Conservation (phyloP, 92 coral and sea anemone genomes). For the Parazoanthus swiftii region DNA sequence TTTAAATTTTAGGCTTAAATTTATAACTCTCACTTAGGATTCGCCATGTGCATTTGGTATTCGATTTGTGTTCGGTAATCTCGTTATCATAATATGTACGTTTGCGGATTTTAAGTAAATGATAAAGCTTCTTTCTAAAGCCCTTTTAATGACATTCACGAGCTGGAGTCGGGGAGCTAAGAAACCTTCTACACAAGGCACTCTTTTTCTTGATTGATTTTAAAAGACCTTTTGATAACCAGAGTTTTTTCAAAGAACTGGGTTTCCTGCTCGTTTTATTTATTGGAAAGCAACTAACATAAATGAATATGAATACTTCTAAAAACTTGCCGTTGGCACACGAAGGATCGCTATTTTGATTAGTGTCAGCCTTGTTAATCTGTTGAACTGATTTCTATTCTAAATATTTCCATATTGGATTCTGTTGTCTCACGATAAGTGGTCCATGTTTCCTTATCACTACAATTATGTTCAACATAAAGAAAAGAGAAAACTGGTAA, state of each 20-base stretch:
- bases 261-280: too few relatives aligned
- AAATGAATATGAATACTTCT: too few relatives aligned
- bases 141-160: too few relatives aligned
- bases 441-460: background rate
- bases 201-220: background rate
- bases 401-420: background rate
- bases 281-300: too few relatives aligned
- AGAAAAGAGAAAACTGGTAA: conserved; percentile 3
- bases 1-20: background rate
- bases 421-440: background rate
- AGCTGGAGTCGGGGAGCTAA: background rate
- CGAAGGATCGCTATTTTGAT: too few relatives aligned
- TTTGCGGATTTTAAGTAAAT: too few relatives aligned
- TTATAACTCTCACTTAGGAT: too few relatives aligned
- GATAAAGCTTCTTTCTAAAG: too few relatives aligned
- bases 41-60: too few relatives aligned
- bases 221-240: background rate
- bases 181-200: background rate
- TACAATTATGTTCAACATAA: background rate
- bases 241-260: background rate
- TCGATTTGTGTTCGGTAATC: too few relatives aligned
- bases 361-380: background rate
- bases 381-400: background rate
- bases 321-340: too few relatives aligned
- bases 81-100: too few relatives aligned